A percentile compares a stretch with the other conserved stretches of the same genome.
Conservation (phyloP, 30 jellyfish, hydroid and myxozoan genomes). For the Hydractinia symbiolongicarpus region DNA sequence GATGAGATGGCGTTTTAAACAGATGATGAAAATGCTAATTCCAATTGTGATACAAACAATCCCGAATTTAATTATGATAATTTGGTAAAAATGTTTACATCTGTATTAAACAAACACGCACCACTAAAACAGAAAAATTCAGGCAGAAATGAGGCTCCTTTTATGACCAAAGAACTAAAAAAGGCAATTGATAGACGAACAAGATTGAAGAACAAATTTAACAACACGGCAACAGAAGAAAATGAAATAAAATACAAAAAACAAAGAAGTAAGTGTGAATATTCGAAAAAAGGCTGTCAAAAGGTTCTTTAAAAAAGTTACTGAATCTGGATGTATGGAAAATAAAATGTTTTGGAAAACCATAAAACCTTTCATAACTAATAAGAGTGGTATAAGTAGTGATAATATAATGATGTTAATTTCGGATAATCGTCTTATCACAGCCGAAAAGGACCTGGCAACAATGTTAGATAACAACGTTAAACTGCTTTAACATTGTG, state of each 20-base stretch:
- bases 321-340: slow-evolving; percentile 19
- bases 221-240: slow-evolving; percentile 21
- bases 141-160: too few relatives aligned
- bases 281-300: slow-evolving; percentile 30
- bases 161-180: slow-evolving; percentile 32
- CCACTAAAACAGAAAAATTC: slow-evolving; percentile 31
- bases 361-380: slow-evolving; percentile 29
- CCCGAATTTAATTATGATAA: slow-evolving; percentile 13
- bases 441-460: slow-evolving; percentile 31
- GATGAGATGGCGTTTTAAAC: neutral
- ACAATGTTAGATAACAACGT: slow-evolving; percentile 26
- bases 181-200: slow-evolving; percentile 46
- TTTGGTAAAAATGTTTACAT: slow-evolving; percentile 18
- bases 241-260: slow-evolving; percentile 23
- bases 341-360: slow-evolving; percentile 32
- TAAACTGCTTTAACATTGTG: slow-evolving; percentile 19
- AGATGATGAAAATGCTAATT: slow-evolving; percentile 25
- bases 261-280: slow-evolving; percentile 35
- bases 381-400: neutral
- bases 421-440: slow-evolving; percentile 9
- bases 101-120: slow-evolving; percentile 30
- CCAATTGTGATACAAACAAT: slow-evolving; percentile 1
- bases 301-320: slow-evolving; percentile 30
- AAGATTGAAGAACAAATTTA: slow-evolving; percentile 24
- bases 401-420: slow-evolving; percentile 14